Evolutionary conservation across 2,113 vertebrate genomes (phyloP).

Genomic region (Rhea pennata): DNA sequence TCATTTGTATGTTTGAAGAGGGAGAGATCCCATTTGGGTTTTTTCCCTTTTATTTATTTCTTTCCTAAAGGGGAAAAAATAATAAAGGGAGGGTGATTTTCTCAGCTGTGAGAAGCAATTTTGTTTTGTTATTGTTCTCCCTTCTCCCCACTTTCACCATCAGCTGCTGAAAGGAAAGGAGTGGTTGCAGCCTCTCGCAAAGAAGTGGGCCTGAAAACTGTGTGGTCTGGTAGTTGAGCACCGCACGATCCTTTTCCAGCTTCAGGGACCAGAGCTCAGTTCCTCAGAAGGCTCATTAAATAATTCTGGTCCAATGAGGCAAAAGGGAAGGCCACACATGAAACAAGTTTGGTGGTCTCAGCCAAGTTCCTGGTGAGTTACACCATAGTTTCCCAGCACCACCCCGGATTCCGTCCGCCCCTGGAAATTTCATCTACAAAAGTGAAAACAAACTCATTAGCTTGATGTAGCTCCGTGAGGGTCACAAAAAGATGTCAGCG

Average conservation of each 20-base stretch:
- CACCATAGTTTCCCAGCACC: slow-evolving; percentile 69
- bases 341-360: slow-evolving; percentile 78
- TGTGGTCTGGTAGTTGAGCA: slow-evolving; percentile 73
- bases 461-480: slow-evolving; percentile 50
- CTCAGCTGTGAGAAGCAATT: slow-evolving; percentile 69
- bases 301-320: slow-evolving; percentile 73
- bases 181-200: slow-evolving; percentile 24
- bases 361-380: slow-evolving; percentile 71
- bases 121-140: slow-evolving; percentile 63
- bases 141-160: slow-evolving; percentile 70
- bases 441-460: slow-evolving; percentile 78
- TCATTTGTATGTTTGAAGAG: slow-evolving; percentile 93
- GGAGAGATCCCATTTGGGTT: slow-evolving; percentile 86
- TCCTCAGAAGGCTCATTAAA: slow-evolving; percentile 76
- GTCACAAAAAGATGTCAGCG: slow-evolving; percentile 66
- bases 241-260: slow-evolving; percentile 60
- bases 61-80: slow-evolving; percentile 73
- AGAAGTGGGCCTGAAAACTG: slow-evolving; percentile 55
- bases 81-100: slow-evolving; percentile 73
- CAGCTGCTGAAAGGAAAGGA: slow-evolving; percentile 62
- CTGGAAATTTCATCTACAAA: slow-evolving; percentile 74
- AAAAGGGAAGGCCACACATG: slow-evolving; percentile 78
- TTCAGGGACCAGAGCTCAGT: slow-evolving; percentile 62
- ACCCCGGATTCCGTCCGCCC: slow-evolving; percentile 72
- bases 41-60: slow-evolving; percentile 81